Base-by-base conservation (phyloP, 1,140 invertebrate species). In the Lepidurus couesii region DNA sequence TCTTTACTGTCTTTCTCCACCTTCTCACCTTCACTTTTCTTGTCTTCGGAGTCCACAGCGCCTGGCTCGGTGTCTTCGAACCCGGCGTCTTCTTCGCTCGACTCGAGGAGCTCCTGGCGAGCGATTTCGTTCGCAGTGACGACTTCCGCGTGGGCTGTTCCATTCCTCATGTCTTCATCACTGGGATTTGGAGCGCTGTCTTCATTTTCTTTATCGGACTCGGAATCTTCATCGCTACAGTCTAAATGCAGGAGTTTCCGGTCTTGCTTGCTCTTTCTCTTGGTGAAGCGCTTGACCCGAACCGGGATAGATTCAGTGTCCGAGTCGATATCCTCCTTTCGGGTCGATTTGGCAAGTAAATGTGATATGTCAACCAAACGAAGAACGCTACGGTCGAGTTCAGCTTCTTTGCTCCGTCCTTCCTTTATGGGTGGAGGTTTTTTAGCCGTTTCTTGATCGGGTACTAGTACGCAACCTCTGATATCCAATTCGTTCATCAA, bases 1-100 rank as follows among this genome's bases (percentile, higher is more conserved):
- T 78, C 47, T 75, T 77, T 80, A 75, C 74, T 77, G 78, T 77
- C 75, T 81, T 76, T 73, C 76, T 79, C 78, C n/a, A 9, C 53
- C 53, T 65, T 65, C 34, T 34, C 53, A 10, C 8, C 53, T 7
- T 65, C 53, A 1, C 53, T 65, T 7, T 65, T 65, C 21, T 65
- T 65, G 13, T 79, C 43, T 47, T 80, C 7, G 73, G 42, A 16
- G 16, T 80, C 45, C 5, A 16, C 8, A n/a, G 1, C 1, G 16
- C 11, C 10, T 21, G 13, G 77, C 9, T 74, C 26, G 16, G 42
- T 43, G 11, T 80, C 76, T 16, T 78, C 73, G 26, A 75, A n/a
- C 1, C 21, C 53, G 9, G 16, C 13, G 6, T 16, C 53, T 21
- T 65, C 13, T 65, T 65, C 53, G 21, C 53, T 65, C 16, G 53